Conservation (phyloP, 2,113 vertebrate species). For the Pteropus alecto region DNA sequence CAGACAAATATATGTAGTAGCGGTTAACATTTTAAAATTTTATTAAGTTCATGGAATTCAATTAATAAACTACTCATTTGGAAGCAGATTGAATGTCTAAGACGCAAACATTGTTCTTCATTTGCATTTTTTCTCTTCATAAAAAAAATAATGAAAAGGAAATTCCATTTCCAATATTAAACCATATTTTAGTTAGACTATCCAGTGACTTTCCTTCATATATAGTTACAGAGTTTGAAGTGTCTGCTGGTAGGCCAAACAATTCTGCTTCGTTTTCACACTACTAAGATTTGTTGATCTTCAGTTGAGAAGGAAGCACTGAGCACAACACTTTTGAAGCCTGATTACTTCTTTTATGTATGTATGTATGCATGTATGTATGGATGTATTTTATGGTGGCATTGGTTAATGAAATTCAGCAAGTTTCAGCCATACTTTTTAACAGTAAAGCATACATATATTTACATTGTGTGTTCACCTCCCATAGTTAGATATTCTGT, state of each 20-base stretch:
- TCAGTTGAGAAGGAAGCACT: background rate
- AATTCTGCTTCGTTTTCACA: background rate
- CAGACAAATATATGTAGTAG: background rate
- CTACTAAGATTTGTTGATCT: background rate
- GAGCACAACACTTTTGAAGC: background rate
- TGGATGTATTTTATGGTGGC: too few relatives aligned
- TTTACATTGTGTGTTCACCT: too few relatives aligned
- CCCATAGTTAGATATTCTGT: too few relatives aligned
- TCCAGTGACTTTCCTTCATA: background rate
- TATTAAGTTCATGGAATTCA: background rate
- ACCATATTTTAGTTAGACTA: slow-evolving; percentile 6
- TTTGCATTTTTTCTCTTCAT: background rate
- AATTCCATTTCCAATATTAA: background rate
- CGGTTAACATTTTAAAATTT: background rate
- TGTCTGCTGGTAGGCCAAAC: background rate
- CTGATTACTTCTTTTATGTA: background rate
- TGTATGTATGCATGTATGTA: background rate
- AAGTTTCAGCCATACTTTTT: too few relatives aligned
- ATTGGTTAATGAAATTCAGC: too few relatives aligned
- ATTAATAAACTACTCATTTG: background rate
- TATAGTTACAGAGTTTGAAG: background rate
- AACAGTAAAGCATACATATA: too few relatives aligned
- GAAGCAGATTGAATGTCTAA: background rate
- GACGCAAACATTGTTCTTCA: background rate
- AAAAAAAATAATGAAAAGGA: background rate